Evolutionary conservation across 2,888 invertebrate genomes (phyloP).

Genomic region (Orthosia incerta): DNA sequence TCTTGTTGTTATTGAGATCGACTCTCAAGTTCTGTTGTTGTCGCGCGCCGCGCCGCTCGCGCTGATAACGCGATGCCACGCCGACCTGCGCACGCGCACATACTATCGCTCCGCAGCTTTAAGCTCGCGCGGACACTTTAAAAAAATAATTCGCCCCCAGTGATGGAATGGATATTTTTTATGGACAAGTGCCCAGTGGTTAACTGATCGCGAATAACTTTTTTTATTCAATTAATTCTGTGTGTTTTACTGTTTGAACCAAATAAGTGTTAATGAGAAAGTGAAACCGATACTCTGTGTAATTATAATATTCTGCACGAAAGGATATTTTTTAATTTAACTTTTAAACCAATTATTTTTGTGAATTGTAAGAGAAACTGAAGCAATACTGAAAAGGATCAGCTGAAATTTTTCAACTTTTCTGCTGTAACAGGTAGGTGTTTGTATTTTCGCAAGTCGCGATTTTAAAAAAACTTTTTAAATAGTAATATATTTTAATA

Average conservation of each 20-base stretch:
- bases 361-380: constrained; percentile 64
- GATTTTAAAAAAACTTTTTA: neutral
- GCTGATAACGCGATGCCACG: constrained; percentile 90
- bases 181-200: constrained; percentile 79
- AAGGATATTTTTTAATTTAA: constrained; percentile 73
- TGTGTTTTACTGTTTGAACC: constrained; percentile 73
- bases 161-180: constrained; percentile 86
- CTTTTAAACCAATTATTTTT: constrained; percentile 66
- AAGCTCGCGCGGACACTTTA: constrained; percentile 83
- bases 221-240: constrained; percentile 62
- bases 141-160: constrained; percentile 73
- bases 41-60: constrained; percentile 88
- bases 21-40: constrained; percentile 90
- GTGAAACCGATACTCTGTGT: constrained; percentile 83
- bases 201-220: constrained; percentile 75
- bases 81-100: constrained; percentile 87
- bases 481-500: neutral
- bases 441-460: neutral
- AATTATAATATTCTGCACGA: constrained; percentile 71
- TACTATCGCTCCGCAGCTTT: constrained; percentile 81
- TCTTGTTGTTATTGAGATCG: constrained; percentile 91
- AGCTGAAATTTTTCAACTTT: constrained; percentile 64
- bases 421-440: constrained; percentile 74
- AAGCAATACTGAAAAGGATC: constrained; percentile 67
- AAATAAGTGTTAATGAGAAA: constrained; percentile 76